These are phyloP conservation scores for Pleuronectes platessa DNA, from an alignment of 2,113 vertebrate species.

Conservation along the genomic window DNA sequence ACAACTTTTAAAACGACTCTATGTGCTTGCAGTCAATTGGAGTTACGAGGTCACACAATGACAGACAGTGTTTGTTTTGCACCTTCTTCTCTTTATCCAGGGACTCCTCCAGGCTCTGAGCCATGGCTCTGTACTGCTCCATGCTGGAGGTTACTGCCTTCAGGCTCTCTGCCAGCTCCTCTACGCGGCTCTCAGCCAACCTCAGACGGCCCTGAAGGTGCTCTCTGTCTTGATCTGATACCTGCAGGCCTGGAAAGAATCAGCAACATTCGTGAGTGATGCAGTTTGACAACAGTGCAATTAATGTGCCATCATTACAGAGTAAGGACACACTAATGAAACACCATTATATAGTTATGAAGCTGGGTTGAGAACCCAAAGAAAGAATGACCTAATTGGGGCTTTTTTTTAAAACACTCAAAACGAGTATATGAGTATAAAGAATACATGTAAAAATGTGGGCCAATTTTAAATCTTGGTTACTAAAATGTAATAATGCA, in stretches of 20 bases:
- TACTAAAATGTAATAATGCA: too few relatives aligned
- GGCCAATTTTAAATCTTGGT: too few relatives aligned
- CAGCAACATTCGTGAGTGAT: not conserved
- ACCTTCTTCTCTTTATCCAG: conserved; percentile 96
- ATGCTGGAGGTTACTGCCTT: conserved; percentile 85
- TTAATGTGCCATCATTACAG: not conserved
- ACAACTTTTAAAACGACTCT: not conserved
- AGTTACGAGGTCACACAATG: not conserved
- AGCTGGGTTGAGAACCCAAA: not conserved
- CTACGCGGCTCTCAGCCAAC: conserved; percentile 86
- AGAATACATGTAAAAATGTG: too few relatives aligned
- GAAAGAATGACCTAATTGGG: not conserved
- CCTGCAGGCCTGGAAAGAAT: conserved; percentile 75
- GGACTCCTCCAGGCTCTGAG: conserved; percentile 93
- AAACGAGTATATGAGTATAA: too few relatives aligned
- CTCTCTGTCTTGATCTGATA: conserved; percentile 84
- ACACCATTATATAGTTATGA: not conserved
- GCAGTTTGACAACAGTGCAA: not conserved
- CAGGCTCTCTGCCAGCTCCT: conserved; percentile 89
- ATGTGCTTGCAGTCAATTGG: not conserved
- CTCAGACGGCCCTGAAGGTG: conserved; percentile 86
- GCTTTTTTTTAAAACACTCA: not conserved
- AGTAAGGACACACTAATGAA: not conserved
- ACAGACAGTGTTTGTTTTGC: conserved; percentile 7
- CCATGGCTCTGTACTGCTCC: conserved; percentile 93